phyloP scores from a whole-genome alignment of 2,888 invertebrate genomes.

The Geotrupes spiniger region DNA sequence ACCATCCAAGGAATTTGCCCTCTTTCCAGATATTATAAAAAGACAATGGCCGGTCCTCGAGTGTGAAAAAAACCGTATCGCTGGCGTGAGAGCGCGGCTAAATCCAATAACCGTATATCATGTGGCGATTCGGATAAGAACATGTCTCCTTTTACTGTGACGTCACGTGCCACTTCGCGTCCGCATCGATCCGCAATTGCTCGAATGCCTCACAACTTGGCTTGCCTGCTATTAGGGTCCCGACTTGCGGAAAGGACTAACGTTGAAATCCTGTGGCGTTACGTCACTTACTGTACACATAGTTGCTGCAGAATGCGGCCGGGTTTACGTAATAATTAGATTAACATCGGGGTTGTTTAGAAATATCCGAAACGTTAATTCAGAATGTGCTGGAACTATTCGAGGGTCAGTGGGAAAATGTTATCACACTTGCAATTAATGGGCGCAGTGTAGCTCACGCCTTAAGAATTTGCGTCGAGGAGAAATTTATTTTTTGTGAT shows the following conservation, averaged over 20 bases:
- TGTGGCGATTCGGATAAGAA: conserved; percentile 13
- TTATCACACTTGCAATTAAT: too few species aligned
- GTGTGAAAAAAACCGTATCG: too few species aligned
- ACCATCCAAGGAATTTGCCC: too few species aligned
- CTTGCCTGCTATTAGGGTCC: conserved; percentile 16
- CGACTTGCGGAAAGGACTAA: conserved; percentile 10
- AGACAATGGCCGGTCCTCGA: too few species aligned
- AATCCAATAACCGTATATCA: conserved; percentile 6
- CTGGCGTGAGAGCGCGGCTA: not conserved
- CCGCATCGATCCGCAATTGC: conserved; percentile 31
- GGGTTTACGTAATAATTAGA: conserved; percentile 21
- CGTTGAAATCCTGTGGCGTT: conserved; percentile 16
- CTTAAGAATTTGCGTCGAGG: too few species aligned
- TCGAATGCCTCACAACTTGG: conserved; percentile 20
- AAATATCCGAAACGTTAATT: too few species aligned
- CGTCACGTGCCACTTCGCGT: conserved; percentile 29
- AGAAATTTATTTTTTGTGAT: too few species aligned
- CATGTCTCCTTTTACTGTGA: conserved; percentile 27
- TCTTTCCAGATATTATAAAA: too few species aligned
- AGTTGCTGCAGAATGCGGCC: conserved; percentile 19
- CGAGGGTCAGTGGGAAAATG: too few species aligned
- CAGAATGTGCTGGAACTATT: too few species aligned
- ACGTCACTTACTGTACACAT: conserved; percentile 18
- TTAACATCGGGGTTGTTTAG: not conserved
- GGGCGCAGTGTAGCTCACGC: too few species aligned